Evolutionary conservation across 2,797 vertebrate species (phyloP).

Genomic region (Chloroceryle amazona): DNA sequence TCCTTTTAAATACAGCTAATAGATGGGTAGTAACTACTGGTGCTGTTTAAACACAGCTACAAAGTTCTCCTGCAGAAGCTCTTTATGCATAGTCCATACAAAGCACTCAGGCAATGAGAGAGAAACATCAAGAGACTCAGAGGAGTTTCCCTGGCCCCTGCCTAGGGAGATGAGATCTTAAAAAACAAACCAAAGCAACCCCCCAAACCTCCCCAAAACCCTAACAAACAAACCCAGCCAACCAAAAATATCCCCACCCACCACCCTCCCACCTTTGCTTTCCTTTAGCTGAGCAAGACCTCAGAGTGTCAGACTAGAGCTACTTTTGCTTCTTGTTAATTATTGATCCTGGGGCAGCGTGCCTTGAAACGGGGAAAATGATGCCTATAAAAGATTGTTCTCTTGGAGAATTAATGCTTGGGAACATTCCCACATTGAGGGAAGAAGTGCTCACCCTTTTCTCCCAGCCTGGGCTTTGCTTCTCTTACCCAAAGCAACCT

Average conservation of each 20-base stretch:
- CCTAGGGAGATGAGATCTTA: not conserved
- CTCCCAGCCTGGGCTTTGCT: not conserved
- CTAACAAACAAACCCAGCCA: too few relatives aligned
- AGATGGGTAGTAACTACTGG: not conserved
- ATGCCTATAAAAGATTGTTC: not conserved
- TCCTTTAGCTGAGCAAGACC: not conserved
- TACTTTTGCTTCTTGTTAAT: not conserved
- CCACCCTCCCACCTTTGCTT: not conserved
- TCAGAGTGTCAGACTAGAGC: not conserved
- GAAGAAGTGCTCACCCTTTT: not conserved
- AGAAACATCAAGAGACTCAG: not conserved
- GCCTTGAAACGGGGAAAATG: not conserved
- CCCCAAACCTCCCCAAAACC: not conserved
- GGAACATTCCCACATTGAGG: not conserved
- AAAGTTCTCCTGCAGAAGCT: not conserved
- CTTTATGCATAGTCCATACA: accelerated
- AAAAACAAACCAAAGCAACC: too few relatives aligned
- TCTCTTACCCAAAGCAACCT: not conserved
- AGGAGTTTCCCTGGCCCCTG: not conserved
- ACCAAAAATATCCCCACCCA: too few relatives aligned
- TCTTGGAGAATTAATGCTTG: not conserved
- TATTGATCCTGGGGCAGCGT: not conserved
- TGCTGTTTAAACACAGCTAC: not conserved
- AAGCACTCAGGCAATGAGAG: not conserved
- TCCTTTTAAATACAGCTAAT: not conserved